These are phyloP conservation scores for Drosophila nigromelanica DNA, from an alignment of 1,140 invertebrate species.

Conservation along the genomic window DNA sequence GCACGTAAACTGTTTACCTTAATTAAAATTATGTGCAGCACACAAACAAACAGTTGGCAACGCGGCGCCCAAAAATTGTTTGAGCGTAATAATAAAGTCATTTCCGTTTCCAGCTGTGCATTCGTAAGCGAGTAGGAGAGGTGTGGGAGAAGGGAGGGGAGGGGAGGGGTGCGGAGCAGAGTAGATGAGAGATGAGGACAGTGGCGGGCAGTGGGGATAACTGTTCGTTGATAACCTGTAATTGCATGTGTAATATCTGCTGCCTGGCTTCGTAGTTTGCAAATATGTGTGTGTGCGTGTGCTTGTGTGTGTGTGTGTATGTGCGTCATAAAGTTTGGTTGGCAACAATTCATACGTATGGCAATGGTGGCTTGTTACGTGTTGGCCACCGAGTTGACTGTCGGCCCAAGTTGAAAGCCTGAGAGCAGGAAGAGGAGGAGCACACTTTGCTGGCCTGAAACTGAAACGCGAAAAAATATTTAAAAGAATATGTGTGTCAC, in stretches of 20 bases:
- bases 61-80: conserved; percentile 49
- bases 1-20: conserved; percentile 64
- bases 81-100: conserved; percentile 65
- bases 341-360: conserved; percentile 36
- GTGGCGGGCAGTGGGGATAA: not conserved
- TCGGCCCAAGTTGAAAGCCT: too few species aligned
- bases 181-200: not conserved
- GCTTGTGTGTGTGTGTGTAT: conserved; percentile 7
- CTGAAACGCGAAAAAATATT: not conserved
- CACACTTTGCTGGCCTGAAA: not conserved
- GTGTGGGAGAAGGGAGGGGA: too few species aligned
- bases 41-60: conserved; percentile 54
- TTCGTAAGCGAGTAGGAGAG: not conserved
- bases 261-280: not conserved
- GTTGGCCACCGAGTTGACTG: conserved; percentile 3
- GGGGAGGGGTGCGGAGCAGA: not conserved
- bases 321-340: conserved; percentile 31
- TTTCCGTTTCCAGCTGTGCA: conserved; percentile 47
- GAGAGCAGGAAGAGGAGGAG: too few species aligned
- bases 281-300: conserved; percentile 9
- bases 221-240: conserved; percentile 38
- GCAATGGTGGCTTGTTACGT: conserved; percentile 5
- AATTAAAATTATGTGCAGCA: conserved; percentile 63
- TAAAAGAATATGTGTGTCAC: too few species aligned
- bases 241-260: conserved; percentile 38